A percentile compares a stretch with the other conserved stretches of the same genome.
Conservation (phyloP, 2,888 invertebrate species). For the Calameuta pallipes region DNA sequence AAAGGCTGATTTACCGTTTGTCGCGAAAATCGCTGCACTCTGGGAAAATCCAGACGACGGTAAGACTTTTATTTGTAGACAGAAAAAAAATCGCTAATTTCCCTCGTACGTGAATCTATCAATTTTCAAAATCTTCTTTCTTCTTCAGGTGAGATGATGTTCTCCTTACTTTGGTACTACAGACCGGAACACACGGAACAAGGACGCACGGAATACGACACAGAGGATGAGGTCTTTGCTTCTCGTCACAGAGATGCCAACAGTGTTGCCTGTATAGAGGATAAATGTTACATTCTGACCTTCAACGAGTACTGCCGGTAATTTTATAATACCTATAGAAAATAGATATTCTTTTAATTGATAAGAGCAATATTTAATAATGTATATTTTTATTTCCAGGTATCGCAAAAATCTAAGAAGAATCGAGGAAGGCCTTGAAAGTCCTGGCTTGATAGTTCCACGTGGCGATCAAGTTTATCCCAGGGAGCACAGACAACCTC, state of each 20-base stretch:
- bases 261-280: slow-evolving; percentile 97
- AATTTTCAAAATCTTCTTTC: background rate
- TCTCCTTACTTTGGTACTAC: slow-evolving; percentile 97
- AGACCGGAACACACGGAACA: slow-evolving; percentile 96
- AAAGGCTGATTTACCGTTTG: slow-evolving; percentile 90
- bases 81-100: background rate
- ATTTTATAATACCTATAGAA: slow-evolving; percentile 11
- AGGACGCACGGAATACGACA: slow-evolving; percentile 83
- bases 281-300: slow-evolving; percentile 96
- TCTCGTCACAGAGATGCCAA: slow-evolving; percentile 95
- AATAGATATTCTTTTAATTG: background rate
- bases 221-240: slow-evolving; percentile 93
- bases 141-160: slow-evolving; percentile 93
- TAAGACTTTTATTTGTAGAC: slow-evolving; percentile 53
- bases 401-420: slow-evolving; percentile 86
- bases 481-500: slow-evolving; percentile 71
- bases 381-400: slow-evolving; percentile 67
- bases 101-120: background rate
- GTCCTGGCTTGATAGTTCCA: slow-evolving; percentile 81
- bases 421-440: slow-evolving; percentile 80
- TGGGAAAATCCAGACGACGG: slow-evolving; percentile 97
- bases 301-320: slow-evolving; percentile 97
- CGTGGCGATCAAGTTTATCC: slow-evolving; percentile 73
- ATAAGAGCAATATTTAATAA: background rate
- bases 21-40: slow-evolving; percentile 92